Percentiles rank a stretch among this genome's conserved stretches.
Conservation (phyloP, 2,888 invertebrate species). For the Balanococcus diminutus region DNA sequence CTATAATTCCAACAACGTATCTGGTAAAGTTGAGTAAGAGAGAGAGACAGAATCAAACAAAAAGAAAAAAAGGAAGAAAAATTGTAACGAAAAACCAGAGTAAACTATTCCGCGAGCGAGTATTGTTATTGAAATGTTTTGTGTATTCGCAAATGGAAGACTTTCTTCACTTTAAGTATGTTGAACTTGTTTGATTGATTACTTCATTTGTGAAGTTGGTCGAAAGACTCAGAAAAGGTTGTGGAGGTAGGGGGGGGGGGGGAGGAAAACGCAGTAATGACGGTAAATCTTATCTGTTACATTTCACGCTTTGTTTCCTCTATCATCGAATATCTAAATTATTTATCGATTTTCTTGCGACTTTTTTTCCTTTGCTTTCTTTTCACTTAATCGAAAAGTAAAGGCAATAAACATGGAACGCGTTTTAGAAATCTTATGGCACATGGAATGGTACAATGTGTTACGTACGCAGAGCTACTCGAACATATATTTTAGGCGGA, state of each 20-base stretch:
- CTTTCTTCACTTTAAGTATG: background rate
- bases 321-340: slow-evolving; percentile 36
- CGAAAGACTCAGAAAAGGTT: background rate
- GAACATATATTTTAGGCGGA: too few relatives aligned
- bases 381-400: slow-evolving; percentile 9
- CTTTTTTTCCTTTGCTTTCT: background rate
- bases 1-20: background rate
- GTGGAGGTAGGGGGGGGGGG: background rate
- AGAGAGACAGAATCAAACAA: background rate
- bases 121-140: background rate
- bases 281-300: slow-evolving; percentile 4
- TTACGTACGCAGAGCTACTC: background rate
- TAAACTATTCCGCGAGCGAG: background rate
- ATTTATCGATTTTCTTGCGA: slow-evolving; percentile 39
- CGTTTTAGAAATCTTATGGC: background rate
- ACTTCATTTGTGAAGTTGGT: slow-evolving; percentile 1
- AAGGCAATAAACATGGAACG: background rate
- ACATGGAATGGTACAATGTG: background rate
- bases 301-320: slow-evolving; percentile 13
- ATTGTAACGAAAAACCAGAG: background rate
- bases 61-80: background rate
- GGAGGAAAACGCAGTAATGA: background rate
- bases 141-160: background rate
- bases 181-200: slow-evolving; percentile 36
- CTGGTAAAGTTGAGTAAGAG: background rate